These are phyloP conservation scores for Drosophila kikkawai DNA, from an alignment of 1,140 invertebrate genomes.

Conservation along the genomic window DNA sequence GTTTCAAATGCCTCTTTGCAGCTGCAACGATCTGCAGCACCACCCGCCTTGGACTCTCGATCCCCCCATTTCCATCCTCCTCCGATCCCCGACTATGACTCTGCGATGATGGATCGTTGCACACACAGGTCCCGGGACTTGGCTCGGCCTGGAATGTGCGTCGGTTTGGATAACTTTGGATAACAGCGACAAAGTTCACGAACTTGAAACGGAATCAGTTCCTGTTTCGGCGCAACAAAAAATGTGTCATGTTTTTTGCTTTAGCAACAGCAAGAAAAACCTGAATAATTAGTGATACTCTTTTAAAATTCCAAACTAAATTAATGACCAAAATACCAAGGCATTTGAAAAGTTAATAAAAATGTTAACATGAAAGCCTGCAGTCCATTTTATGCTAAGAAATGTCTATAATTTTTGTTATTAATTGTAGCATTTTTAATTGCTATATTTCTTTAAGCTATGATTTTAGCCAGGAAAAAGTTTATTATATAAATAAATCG, in stretches of 20 bases:
- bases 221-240: not conserved
- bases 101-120: constrained; percentile 73
- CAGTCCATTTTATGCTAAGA: not conserved
- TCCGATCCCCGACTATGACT: constrained; percentile 35
- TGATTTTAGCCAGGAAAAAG: not conserved
- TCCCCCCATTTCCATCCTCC: constrained; percentile 3
- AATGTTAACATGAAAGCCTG: not conserved
- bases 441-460: not conserved
- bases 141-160: constrained; percentile 55
- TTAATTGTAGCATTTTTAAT: not conserved
- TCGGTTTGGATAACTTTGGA: constrained; percentile 12
- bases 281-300: not conserved
- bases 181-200: constrained; percentile 54
- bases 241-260: not conserved
- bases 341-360: constrained; percentile 10
- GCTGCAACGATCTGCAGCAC: constrained; percentile 25
- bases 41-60: constrained; percentile 19
- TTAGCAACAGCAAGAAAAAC: not conserved
- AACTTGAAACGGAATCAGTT: constrained; percentile 28
- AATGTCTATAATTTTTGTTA: not conserved
- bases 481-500: no score
- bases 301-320: not conserved
- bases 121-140: constrained; percentile 65
- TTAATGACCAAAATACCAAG: not conserved
- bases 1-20: constrained; percentile 55